These are phyloP conservation scores for Xanthorhoe spadicearia DNA, from an alignment of 2,888 invertebrate genomes.

Conservation along the genomic window DNA sequence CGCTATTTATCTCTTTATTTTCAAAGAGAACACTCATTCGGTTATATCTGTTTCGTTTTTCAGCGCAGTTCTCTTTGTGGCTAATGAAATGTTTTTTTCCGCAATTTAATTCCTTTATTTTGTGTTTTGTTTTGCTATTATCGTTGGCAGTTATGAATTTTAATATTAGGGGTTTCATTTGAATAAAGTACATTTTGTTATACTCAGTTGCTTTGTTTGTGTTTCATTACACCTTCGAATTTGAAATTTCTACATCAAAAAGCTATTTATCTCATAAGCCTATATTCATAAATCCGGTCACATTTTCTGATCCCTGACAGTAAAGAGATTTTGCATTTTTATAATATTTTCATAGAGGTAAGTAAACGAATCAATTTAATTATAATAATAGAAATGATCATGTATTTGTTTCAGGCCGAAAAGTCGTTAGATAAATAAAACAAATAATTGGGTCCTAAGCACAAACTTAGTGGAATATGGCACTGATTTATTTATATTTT, in stretches of 20 bases:
- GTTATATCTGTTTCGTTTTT: slow-evolving; percentile 37
- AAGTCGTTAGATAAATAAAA: too few species aligned
- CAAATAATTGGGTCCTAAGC: too few species aligned
- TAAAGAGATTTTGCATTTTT: too few species aligned
- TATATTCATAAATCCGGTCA: too few species aligned
- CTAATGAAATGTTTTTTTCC: slow-evolving; percentile 55
- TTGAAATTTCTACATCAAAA: background rate
- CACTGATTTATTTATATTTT: too few species aligned
- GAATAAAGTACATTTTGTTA: slow-evolving; percentile 9
- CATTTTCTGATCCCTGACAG: too few species aligned
- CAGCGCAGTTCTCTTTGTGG: slow-evolving; percentile 62
- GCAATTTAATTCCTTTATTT: slow-evolving; percentile 55
- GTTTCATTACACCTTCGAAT: slow-evolving; percentile 10
- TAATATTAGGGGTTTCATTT: slow-evolving; percentile 16
- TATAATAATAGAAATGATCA: background rate
- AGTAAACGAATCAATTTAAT: too few species aligned
- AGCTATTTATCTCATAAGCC: background rate
- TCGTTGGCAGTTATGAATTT: slow-evolving; percentile 32
- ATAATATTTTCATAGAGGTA: too few species aligned
- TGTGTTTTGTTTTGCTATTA: slow-evolving; percentile 42
- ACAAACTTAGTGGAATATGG: too few species aligned
- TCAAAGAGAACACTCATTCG: background rate
- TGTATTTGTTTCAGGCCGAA: too few species aligned
- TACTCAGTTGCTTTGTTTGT: slow-evolving; percentile 13
- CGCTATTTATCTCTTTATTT: background rate